phyloP scores from a whole-genome alignment of 2,797 vertebrate species.

The Dendrocincla tyrannina region DNA sequence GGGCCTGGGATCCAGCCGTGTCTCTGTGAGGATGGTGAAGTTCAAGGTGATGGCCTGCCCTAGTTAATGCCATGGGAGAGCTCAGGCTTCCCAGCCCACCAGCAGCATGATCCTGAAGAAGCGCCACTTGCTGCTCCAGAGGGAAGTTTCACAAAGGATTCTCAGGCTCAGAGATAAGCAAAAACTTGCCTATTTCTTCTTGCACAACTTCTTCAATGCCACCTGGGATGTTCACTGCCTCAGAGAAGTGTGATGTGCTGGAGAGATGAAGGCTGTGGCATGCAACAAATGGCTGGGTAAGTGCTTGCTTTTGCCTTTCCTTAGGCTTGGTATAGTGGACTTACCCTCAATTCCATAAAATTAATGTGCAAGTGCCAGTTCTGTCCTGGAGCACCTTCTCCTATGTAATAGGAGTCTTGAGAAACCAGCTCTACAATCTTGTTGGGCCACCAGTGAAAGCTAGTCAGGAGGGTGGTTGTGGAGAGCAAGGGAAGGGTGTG shows the following conservation, averaged over 20 bases:
- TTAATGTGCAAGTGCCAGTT: neutral
- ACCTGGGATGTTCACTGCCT: neutral
- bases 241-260: neutral
- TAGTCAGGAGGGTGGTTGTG: neutral
- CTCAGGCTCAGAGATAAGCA: neutral
- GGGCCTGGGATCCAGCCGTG: neutral
- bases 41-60: neutral
- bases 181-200: neutral
- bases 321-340: rapidly evolving
- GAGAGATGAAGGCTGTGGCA: neutral
- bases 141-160: too few relatives aligned
- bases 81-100: neutral
- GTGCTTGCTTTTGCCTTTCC: neutral
- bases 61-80: neutral
- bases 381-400: neutral
- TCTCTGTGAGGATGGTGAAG: neutral
- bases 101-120: neutral
- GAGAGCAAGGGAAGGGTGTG: neutral
- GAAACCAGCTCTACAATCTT: rapidly evolving
- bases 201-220: rapidly evolving
- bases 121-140: rapidly evolving
- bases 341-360: neutral
- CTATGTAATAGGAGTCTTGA: neutral
- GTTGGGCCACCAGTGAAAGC: neutral
- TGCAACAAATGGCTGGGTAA: neutral